These are phyloP conservation scores for Formica selysi DNA, from an alignment of 1,140 invertebrate genomes.

Conservation along the genomic window DNA sequence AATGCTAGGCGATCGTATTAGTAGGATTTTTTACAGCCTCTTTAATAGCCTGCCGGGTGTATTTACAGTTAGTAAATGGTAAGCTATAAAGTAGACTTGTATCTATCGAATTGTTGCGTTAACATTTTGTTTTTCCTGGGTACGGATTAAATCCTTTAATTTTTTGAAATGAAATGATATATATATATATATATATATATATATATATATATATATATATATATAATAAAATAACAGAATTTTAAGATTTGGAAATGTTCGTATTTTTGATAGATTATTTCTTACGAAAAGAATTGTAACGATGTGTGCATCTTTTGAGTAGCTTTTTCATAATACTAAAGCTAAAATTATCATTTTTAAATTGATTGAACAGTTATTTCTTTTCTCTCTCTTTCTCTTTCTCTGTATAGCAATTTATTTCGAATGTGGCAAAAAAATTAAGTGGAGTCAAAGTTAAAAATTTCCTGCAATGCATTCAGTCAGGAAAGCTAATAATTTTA, in stretches of 20 bases:
- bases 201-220: too few species aligned
- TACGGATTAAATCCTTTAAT: too few species aligned
- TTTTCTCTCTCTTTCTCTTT: too few species aligned
- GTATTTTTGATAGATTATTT: background rate
- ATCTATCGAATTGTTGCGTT: conserved; percentile 28
- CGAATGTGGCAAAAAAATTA: background rate
- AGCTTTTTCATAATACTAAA: background rate
- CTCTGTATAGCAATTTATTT: background rate
- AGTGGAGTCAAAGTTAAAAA: background rate
- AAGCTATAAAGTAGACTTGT: background rate
- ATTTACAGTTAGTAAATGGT: conserved; percentile 19
- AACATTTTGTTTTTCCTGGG: background rate
- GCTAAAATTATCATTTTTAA: background rate
- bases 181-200: too few species aligned
- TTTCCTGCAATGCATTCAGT: background rate
- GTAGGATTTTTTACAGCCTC: conserved; percentile 6
- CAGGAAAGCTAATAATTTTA: background rate
- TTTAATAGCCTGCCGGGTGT: background rate
- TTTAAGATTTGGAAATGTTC: background rate
- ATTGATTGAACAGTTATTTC: background rate
- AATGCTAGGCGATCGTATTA: background rate
- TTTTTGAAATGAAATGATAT: background rate
- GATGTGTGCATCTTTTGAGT: background rate
- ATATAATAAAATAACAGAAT: background rate
- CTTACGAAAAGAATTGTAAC: background rate